phyloP scores from a whole-genome alignment of 2,797 vertebrate species.

The Cottoperca gobio region DNA sequence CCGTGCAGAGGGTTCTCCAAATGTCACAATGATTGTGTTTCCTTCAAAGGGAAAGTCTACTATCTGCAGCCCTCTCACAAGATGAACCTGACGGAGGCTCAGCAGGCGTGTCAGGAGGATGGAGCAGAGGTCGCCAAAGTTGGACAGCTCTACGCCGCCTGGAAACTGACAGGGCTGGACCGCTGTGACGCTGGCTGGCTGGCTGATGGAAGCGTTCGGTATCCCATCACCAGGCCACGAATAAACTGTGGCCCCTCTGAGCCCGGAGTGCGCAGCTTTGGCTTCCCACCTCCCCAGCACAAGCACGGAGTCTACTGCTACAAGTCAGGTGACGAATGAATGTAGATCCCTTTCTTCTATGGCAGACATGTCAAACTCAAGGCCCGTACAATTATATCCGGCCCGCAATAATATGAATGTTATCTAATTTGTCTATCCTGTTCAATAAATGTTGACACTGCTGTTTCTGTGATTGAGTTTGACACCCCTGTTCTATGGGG shows the following conservation, averaged over 20 bases:
- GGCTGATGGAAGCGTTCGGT: conserved; percentile 89
- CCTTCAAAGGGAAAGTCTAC: conserved; percentile 85
- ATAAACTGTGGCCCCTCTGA: conserved; percentile 85
- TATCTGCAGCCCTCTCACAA: conserved; percentile 79
- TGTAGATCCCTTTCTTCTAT: background rate
- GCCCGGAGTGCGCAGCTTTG: conserved; percentile 88
- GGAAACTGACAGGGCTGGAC: conserved; percentile 88
- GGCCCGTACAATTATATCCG: too few relatives aligned
- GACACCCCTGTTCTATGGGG: too few relatives aligned
- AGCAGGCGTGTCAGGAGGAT: conserved; percentile 81
- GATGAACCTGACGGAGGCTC: conserved; percentile 86
- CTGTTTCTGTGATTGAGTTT: too few relatives aligned
- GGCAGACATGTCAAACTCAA: too few relatives aligned
- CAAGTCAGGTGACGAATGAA: conserved; percentile 47
- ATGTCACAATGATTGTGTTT: background rate
- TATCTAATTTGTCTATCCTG: too few relatives aligned
- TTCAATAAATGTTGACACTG: too few relatives aligned
- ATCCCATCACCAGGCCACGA: conserved; percentile 85
- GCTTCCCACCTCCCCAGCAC: conserved; percentile 84
- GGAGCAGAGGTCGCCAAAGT: conserved; percentile 86
- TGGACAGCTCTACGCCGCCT: conserved; percentile 90
- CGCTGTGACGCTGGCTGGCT: conserved; percentile 90
- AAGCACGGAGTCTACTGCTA: conserved; percentile 90
- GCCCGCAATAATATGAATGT: too few relatives aligned
- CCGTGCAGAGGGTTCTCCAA: background rate